A percentile compares a stretch with the other conserved stretches of the same genome.
Conservation (phyloP, 1,140 invertebrate species). For the Oncopeltus fasciatus region DNA sequence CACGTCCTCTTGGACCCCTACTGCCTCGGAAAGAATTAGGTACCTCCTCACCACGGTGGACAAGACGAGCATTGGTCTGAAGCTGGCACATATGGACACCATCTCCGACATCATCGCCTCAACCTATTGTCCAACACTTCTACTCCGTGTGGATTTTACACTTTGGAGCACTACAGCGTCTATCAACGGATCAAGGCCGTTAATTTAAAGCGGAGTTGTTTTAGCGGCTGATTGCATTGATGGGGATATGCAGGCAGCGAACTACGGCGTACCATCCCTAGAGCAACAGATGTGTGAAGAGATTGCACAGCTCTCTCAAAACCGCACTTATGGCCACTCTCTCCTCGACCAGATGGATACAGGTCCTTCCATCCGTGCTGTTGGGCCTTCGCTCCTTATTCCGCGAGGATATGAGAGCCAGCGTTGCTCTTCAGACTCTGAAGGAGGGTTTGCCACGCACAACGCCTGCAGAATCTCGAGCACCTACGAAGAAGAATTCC, state of each 20-base stretch:
- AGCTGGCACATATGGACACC: not conserved
- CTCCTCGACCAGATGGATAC: not conserved
- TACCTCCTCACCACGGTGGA: not conserved
- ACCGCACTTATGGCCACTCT: not conserved
- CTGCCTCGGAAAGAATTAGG: not conserved
- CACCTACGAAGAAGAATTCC: not conserved
- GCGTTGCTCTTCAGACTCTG: not conserved
- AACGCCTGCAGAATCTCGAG: not conserved
- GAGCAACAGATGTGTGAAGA: slow-evolving; percentile 27
- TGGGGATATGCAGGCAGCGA: not conserved
- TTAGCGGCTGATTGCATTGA: not conserved
- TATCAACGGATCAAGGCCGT: not conserved
- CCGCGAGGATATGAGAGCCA: not conserved
- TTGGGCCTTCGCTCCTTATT: not conserved
- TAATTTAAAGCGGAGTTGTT: not conserved
- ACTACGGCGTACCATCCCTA: slow-evolving; percentile 25
- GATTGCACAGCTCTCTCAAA: slow-evolving; percentile 27
- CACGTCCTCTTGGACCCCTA: not conserved
- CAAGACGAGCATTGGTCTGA: not conserved
- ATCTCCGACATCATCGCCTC: not conserved
- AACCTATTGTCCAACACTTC: not conserved
- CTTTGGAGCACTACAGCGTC: not conserved
- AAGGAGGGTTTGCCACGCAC: not conserved
- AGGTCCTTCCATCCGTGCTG: not conserved
- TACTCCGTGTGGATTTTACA: not conserved